Base-by-base conservation (phyloP, 2,888 invertebrate species). In the Ryuthela nishihirai region DNA sequence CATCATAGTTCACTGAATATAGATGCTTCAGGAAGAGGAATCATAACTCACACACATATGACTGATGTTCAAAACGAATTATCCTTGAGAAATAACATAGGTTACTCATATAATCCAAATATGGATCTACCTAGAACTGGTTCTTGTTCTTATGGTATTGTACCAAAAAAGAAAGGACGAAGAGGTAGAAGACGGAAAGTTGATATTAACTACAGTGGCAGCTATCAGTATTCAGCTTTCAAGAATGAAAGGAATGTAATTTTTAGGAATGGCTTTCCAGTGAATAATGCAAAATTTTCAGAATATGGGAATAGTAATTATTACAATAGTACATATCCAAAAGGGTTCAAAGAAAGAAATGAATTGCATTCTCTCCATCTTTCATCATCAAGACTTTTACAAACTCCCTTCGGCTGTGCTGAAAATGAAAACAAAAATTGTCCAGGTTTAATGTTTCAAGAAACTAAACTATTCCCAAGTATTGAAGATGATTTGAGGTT, bases 141-240 rank as follows among this genome's bases (percentile, higher is more conserved):
- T 5, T 25, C 32, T 18, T 48, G 38, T 20, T 24, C 17, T 20
- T 21, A 17, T 2, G 32, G 12, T 32, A 35, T 42, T 42, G 2
- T 23, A 9, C 44, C 55, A 18, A 50, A 32, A n/a, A 58, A 25
- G 43, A 50, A 52, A 42, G 56, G 56, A 17, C 50, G 56, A 10
- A 45, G 56, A 46, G 50, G 50, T 18, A 41, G 56, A 29, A 35
- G 52, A 26, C 25, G 56, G 23, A 42, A 35, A 29, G 35, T 18
- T 9, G 47, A 32, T 18, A 46, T 35, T 4, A n/a, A 23, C 21
- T 26, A 44, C 17, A 25, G 54, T 34, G 35, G 54, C n/a, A 39
- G 20, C n/a, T 40, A n/a, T 42, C 47, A 42, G 15, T 42, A n/a
- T n/a, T n/a, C n/a, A n/a, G n/a, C 42, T 32, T 48, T 40, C 18